A percentile compares a stretch with the other conserved stretches of the same genome.
Evolutionary conservation across 2,797 vertebrate genomes (phyloP).

Genomic region (Pampus argenteus): DNA sequence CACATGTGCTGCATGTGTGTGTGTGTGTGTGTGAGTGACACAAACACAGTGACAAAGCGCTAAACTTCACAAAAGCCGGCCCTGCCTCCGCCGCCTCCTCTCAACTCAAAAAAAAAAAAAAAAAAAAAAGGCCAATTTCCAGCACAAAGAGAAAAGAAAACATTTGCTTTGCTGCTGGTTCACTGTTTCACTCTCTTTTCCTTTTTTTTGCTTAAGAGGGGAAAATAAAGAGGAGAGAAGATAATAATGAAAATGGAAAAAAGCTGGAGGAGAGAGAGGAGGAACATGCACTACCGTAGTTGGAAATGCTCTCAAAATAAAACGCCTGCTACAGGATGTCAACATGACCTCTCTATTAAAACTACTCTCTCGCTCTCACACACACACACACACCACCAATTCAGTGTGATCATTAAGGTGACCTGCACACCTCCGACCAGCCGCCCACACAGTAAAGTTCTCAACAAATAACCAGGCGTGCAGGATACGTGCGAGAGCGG

Average conservation of each 20-base stretch:
- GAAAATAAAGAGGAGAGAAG: slow-evolving; percentile 53
- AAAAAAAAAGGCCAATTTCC: slow-evolving; percentile 52
- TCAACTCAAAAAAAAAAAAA: slow-evolving; percentile 33
- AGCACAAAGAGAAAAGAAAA: slow-evolving; percentile 75
- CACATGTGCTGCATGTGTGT: slow-evolving; percentile 62
- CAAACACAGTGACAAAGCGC: slow-evolving; percentile 68
- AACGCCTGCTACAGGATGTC: slow-evolving; percentile 59
- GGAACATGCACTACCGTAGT: slow-evolving; percentile 7
- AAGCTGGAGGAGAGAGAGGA: slow-evolving; percentile 19
- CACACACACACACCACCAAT: slow-evolving; percentile 30
- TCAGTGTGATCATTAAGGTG: slow-evolving; percentile 28
- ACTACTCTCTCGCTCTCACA: slow-evolving; percentile 15
- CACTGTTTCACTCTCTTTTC: slow-evolving; percentile 32
- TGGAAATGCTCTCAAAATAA: slow-evolving; percentile 43
- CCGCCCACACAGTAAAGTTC: slow-evolving; percentile 42
- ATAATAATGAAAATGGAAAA: slow-evolving; percentile 52
- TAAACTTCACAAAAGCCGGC: slow-evolving; percentile 71
- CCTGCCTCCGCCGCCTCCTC: slow-evolving; percentile 56
- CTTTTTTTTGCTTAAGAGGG: slow-evolving; percentile 29
- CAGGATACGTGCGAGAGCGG: slow-evolving; percentile 49
- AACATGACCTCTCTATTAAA: slow-evolving; percentile 56
- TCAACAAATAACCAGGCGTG: slow-evolving; percentile 72
- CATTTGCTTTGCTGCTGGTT: slow-evolving; percentile 54
- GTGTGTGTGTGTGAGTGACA: slow-evolving; percentile 39
- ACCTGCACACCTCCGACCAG: background rate